Base-by-base conservation (phyloP, 2,113 vertebrate species). In the Odontesthes bonariensis region DNA sequence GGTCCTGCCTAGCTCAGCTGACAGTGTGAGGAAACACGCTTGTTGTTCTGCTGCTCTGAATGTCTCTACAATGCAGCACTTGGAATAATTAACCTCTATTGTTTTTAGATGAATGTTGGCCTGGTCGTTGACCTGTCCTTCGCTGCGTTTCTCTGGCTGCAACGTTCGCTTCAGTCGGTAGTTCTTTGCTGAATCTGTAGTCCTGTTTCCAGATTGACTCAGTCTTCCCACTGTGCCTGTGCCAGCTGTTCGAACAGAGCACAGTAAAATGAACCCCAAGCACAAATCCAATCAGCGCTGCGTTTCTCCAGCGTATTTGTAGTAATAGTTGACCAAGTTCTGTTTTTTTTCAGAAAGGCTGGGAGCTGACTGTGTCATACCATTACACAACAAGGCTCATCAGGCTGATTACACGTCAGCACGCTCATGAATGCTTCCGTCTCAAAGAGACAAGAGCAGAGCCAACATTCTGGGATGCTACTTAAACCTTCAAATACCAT, bases 321-420 rank as follows among this genome's bases (percentile, higher is more conserved):
- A 1, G 42, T 61, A 19, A 47, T 53, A 31, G 69, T 76, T 59
- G 66, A 32, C 53, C 52, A 19, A 27, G 6, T 54, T 79, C 9
- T 32, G 31, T 22, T 64, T 60, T 58, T 62, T 38, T 59, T 38
- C 33, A 51, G 49, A 19, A 69, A 81, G 66, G 66, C 79, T 62
- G 11, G 22, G 40, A 56, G 61, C 59, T 82, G 44, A 60, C 72
- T 52, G 71, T 75, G 63, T 70, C 44, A 33, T 77, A 16, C 76
- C 55, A 66, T 81, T 75, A 62, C 75, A 75, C 79, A 81, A 71
- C 78, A 81, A 57, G 67, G 74, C 75, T 85, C 79, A 85, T 90
- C 84, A 88, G 81, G 76, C 79, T 79, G 47, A 86, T 88, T 86
- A 83, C 86, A 89, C 82, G 79, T 84, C 74, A 60, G 76, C 49